Conservation (phyloP, 2,113 vertebrate species). For the Hippolais icterina region DNA sequence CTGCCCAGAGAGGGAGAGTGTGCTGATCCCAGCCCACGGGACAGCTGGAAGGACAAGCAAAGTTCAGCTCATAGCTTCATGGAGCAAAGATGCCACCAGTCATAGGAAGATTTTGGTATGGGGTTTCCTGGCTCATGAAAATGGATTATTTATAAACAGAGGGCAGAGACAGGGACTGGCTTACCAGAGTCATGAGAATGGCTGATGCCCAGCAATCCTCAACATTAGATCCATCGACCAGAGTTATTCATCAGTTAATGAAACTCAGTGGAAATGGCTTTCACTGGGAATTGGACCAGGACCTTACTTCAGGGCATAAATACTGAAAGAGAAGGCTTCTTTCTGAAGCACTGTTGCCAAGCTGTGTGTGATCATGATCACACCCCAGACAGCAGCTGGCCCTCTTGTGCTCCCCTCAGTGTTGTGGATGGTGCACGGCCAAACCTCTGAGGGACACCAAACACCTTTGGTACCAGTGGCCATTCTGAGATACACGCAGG, state of each 20-base stretch:
- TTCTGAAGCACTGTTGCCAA: not conserved
- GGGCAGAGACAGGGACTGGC: not conserved
- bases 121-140: not conserved
- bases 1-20: not conserved
- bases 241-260: not conserved
- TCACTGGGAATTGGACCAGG: not conserved
- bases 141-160: not conserved
- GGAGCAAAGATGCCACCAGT: not conserved
- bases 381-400: not conserved
- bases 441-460: not conserved
- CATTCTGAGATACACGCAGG: not conserved
- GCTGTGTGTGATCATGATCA: fast-evolving
- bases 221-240: not conserved
- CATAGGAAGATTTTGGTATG: not conserved
- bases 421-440: fast-evolving
- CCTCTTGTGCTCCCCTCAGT: fast-evolving
- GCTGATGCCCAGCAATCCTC: not conserved
- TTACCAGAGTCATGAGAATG: not conserved
- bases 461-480: not conserved
- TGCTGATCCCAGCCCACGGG: not conserved
- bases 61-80: not conserved
- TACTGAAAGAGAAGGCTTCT: not conserved
- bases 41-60: not conserved
- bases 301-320: not conserved
- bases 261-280: not conserved